phyloP scores from a whole-genome alignment of 2,113 vertebrate species.

The Zingel zingel region DNA sequence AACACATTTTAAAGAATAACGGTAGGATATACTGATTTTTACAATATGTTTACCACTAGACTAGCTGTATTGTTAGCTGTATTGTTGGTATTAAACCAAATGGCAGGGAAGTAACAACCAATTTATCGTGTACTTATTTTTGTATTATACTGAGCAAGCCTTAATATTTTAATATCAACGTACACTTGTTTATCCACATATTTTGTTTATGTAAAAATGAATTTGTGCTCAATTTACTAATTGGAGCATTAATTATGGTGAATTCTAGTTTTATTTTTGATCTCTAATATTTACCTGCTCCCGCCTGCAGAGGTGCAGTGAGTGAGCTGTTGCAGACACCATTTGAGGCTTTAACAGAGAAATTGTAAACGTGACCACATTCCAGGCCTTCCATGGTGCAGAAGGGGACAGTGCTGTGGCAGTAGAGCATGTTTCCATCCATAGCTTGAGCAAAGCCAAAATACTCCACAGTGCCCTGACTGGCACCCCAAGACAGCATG shows the following conservation, averaged over 20 bases:
- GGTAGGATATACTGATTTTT: background rate
- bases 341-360: conserved; percentile 77
- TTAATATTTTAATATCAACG: background rate
- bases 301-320: conserved; percentile 58
- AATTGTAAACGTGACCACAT: conserved; percentile 81
- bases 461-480: conserved; percentile 67
- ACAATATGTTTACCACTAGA: background rate
- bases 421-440: conserved; percentile 57
- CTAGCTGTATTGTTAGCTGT: background rate
- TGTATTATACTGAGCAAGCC: background rate
- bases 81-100: background rate
- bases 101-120: background rate
- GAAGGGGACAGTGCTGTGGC: conserved; percentile 51
- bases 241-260: background rate
- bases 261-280: background rate
- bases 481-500: conserved; percentile 76
- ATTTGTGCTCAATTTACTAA: background rate
- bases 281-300: conserved; percentile 77
- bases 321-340: conserved; percentile 80
- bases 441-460: conserved; percentile 52
- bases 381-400: conserved; percentile 76
- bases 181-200: background rate
- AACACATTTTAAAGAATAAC: background rate
- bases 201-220: background rate
- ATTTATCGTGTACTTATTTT: background rate